Evolutionary conservation across 2,797 vertebrate species (phyloP), one percentile per base, ranked within the genome.

Genomic region (Danio kyathit): DNA sequence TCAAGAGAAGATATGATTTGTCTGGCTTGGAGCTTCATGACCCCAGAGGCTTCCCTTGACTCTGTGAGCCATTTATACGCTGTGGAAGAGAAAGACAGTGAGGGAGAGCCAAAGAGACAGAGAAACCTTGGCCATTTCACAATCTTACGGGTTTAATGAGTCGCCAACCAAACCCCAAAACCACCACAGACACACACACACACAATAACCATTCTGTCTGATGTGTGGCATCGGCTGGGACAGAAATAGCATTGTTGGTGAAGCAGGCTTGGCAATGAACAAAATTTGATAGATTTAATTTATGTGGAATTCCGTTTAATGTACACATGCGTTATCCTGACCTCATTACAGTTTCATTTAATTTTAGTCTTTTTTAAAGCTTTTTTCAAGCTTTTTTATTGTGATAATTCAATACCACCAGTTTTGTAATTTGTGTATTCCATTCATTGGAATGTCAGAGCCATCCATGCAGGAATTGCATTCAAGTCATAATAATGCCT

Each of bases 121-220:
- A 74, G 67, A 86, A 81, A 86, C 81, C 81, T 70, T 76, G 78
- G 81, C 78, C 80, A 73, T 85, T 85, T 83, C 75, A 76, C 81
- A 85, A 81, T 85, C 78, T 76, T 85, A 76, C 85, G 83, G 74
- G 83, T 82, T 83, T 86, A 86, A 86, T 86, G 83, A 86, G 82
- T 79, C 59, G 56, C 77, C 56, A 79, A 44, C 60, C 74, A 76
- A 71, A 56, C 83, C 84, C 85, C 78, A 73, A 57, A 78, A 80
- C 80, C 80, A 63, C 57, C 63, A 71, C 66, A 82, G 70, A 78
- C 75, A 85, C 49, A 75, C 63, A 84, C 56, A 71, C 49, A 65
- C 51, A 71, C 40, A 72, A 75, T 76, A 74, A 69, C 46, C 79
- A 74, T 75, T 73, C 41, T 65, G 75, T 77, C 83, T 84, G 78